Evolutionary conservation across 23 tunicate species (phyloP), one percentile per base, ranked within the genome.

Genomic region (Halocynthia aurantium): DNA sequence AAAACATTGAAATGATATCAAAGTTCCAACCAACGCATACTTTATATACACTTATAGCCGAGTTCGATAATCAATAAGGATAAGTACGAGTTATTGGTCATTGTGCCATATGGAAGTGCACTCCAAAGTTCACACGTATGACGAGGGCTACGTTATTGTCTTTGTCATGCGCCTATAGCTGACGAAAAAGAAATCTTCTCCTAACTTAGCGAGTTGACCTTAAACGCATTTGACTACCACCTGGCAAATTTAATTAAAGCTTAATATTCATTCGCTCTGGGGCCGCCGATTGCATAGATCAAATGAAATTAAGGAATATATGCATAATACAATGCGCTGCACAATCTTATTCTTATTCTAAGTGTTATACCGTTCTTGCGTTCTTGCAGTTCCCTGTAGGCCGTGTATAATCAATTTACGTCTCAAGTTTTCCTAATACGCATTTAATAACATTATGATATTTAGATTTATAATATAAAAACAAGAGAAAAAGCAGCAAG

Each of bases 211-310:
- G 44, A 54, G 62, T 54, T 74, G 78, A 74, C 55, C 78, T 74
- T 74, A 22, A 74, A 55, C 57, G 78, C 78, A 55, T 8, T 13
- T 13, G 22, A 55, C 78, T 55, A 50, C 62, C 78, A 54, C 78
- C 50, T 74, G 78, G 62, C 56, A 74, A 54, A 74, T 74, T 54
- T 5, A 74, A 74, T 74, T 74, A 65, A 20, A 49, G 70, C 70
- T 20, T 65, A 65, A 9, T 49, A 40, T 49, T 65, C 70, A 65
- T 65, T 49, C 6, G 19, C 70, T 40, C 22, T 20, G 70, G 70
- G 31, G 31, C 22, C 49, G 49, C 5, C 70, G 31, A 65, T 20
- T 40, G 70, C 70, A 49, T 8, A 49, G 31, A 65, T 20, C 22
- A 40, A 65, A 65, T 65, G 31, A 65, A 49, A 49, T 49, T 40